These are phyloP conservation scores for Apistogramma diplotaenia DNA, from an alignment of 2,113 vertebrate genomes.

Conservation along the genomic window DNA sequence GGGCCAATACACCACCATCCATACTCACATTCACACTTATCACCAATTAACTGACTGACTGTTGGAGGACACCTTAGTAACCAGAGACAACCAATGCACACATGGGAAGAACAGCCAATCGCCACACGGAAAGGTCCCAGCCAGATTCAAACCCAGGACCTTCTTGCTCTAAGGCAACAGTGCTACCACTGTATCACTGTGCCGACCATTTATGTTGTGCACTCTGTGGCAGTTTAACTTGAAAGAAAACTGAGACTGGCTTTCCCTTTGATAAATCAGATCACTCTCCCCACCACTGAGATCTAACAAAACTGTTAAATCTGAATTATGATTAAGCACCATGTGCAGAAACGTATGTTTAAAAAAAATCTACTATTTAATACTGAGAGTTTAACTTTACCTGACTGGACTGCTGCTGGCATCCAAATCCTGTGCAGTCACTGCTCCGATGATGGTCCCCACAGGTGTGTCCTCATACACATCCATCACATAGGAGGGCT, in stretches of 20 bases:
- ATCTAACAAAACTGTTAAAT: background rate
- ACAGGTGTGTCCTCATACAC: conserved; percentile 93
- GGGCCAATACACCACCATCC: too few relatives aligned
- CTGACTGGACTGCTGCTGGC: conserved; percentile 89
- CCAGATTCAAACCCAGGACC: too few relatives aligned
- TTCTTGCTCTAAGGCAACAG: too few relatives aligned
- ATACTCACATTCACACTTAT: too few relatives aligned
- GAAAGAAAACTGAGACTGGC: background rate
- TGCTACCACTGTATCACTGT: too few relatives aligned
- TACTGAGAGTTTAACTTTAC: conserved; percentile 71
- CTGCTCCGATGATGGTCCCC: conserved; percentile 94
- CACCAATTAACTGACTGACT: too few relatives aligned
- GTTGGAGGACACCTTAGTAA: too few relatives aligned
- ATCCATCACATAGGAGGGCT: conserved; percentile 90
- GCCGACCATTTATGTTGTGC: background rate
- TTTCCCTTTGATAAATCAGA: background rate
- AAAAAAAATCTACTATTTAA: background rate
- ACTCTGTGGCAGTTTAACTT: background rate
- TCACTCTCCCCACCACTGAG: background rate
- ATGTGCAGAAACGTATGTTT: background rate
- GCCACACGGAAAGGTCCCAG: too few relatives aligned
- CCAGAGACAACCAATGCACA: too few relatives aligned
- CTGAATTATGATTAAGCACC: background rate
- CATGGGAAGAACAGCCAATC: too few relatives aligned
- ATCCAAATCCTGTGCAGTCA: conserved; percentile 95